These are phyloP conservation scores for Cochlearius cochlearius DNA, from an alignment of 2,113 vertebrate genomes.

Conservation along the genomic window DNA sequence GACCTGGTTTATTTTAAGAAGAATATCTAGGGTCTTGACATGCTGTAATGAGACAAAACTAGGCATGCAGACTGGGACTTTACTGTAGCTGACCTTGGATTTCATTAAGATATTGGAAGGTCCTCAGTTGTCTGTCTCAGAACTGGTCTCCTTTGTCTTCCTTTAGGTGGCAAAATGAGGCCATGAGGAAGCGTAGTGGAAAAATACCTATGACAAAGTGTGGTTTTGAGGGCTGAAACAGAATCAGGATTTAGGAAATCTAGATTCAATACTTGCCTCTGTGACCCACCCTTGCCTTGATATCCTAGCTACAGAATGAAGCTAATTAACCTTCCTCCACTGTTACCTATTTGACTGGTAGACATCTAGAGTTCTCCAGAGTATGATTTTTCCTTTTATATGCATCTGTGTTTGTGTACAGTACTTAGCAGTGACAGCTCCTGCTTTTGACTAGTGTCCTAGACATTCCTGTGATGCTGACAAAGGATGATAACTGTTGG, in stretches of 20 bases:
- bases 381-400: background rate
- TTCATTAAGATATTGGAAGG: background rate
- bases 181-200: background rate
- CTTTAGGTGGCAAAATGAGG: background rate
- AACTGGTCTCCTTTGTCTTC: background rate
- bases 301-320: background rate
- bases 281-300: background rate
- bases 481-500: background rate
- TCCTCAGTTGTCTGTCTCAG: background rate
- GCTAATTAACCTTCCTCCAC: background rate
- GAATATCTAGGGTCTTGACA: background rate
- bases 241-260: background rate
- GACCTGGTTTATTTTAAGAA: background rate
- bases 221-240: background rate
- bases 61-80: background rate
- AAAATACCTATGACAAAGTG: background rate
- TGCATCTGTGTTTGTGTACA: background rate
- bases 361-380: background rate
- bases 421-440: background rate
- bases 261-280: background rate
- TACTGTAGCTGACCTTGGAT: background rate
- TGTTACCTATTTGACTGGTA: background rate
- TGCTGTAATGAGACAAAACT: fast-evolving
- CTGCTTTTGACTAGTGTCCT: background rate
- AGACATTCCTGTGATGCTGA: background rate